These are phyloP conservation scores for Gnatocerus cornutus DNA, from an alignment of 2,888 invertebrate genomes.

Conservation along the genomic window DNA sequence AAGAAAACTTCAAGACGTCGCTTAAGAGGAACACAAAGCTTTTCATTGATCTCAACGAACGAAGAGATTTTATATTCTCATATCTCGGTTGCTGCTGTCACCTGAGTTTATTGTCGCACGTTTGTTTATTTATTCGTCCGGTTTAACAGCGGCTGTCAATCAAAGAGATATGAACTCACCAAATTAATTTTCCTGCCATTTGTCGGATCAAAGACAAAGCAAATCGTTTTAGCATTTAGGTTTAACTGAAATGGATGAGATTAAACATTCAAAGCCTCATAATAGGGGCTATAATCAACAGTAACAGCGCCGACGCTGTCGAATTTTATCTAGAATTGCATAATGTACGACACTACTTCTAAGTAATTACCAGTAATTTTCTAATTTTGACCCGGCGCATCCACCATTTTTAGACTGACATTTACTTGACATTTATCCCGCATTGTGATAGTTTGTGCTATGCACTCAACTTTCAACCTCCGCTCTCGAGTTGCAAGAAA, in stretches of 20 bases:
- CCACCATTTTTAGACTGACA: neutral
- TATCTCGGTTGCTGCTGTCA: slow-evolving; percentile 27
- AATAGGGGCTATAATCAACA: slow-evolving; percentile 27
- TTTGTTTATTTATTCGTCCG: slow-evolving; percentile 35
- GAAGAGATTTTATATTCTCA: slow-evolving; percentile 15
- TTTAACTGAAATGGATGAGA: slow-evolving; percentile 44
- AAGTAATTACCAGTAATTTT: too few species aligned
- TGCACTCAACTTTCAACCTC: neutral
- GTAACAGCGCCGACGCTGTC: neutral
- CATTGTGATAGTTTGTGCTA: too few species aligned
- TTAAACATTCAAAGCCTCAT: slow-evolving; percentile 45
- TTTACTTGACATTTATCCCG: neutral
- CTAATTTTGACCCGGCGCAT: too few species aligned
- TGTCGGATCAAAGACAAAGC: slow-evolving; percentile 44
- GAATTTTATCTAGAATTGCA: neutral
- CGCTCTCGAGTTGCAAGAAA: neutral
- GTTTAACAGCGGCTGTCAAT: slow-evolving; percentile 24
- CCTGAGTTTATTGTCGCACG: slow-evolving; percentile 18
- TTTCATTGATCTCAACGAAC: slow-evolving; percentile 33
- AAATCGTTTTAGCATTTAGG: slow-evolving; percentile 45
- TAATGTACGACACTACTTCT: neutral
- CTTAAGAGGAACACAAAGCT: slow-evolving; percentile 34
- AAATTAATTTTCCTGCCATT: slow-evolving; percentile 47
- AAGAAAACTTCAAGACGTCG: slow-evolving; percentile 37
- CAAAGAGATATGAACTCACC: slow-evolving; percentile 6